Percentiles rank a stretch among this genome's conserved stretches.
Evolutionary conservation across 1,140 invertebrate species (phyloP).

Genomic region (Neodiprion lecontei): DNA sequence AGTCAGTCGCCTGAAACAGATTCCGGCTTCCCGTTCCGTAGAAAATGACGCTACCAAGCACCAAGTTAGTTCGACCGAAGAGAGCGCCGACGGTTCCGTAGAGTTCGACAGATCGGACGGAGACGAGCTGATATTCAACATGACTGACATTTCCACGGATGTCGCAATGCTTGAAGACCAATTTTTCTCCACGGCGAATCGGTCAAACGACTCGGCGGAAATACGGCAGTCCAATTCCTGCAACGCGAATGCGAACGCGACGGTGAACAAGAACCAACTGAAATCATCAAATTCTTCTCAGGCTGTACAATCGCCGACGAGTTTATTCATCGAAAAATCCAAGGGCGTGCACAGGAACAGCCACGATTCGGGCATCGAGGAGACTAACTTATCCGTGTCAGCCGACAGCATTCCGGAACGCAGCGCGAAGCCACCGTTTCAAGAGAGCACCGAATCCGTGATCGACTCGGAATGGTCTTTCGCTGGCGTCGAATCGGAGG

Average conservation of each 20-base stretch:
- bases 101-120: slow-evolving; percentile 24
- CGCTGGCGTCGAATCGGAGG: slow-evolving; percentile 28
- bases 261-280: neutral
- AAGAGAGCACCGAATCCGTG: slow-evolving; percentile 41
- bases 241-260: neutral
- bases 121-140: slow-evolving; percentile 38
- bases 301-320: slow-evolving; percentile 23
- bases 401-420: slow-evolving; percentile 25
- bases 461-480: slow-evolving; percentile 47
- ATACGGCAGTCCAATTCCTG: neutral
- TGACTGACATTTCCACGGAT: slow-evolving; percentile 35
- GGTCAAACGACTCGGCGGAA: slow-evolving; percentile 18
- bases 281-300: slow-evolving; percentile 17
- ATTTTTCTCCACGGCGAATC: slow-evolving; percentile 5
- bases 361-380: slow-evolving; percentile 37
- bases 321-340: slow-evolving; percentile 34
- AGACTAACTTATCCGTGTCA: slow-evolving; percentile 27
- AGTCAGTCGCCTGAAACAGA: neutral
- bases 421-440: slow-evolving; percentile 28
- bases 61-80: neutral
- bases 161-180: slow-evolving; percentile 18
- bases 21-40: neutral
- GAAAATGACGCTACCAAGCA: neutral
- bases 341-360: slow-evolving; percentile 34
- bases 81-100: neutral